Conservation (phyloP, 2,113 vertebrate genomes). For the Rhea americana region DNA sequence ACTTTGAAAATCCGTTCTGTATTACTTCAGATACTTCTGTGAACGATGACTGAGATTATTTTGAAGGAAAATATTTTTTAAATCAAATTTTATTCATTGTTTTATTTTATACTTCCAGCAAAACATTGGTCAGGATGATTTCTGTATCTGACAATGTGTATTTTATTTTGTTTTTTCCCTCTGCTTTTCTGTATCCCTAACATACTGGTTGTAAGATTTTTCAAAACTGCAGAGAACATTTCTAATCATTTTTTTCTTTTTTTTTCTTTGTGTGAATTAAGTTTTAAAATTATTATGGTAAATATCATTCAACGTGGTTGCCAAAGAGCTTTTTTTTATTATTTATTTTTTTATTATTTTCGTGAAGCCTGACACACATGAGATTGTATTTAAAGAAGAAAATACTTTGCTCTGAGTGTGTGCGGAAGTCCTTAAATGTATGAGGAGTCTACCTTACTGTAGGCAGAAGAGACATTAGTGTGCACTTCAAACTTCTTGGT, state of each 20-base stretch:
- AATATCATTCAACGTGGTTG: background rate
- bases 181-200: background rate
- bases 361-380: rapidly evolving
- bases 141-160: background rate
- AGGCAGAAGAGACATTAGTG: background rate
- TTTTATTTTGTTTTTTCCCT: background rate
- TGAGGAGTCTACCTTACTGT: background rate
- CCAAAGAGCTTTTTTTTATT: background rate
- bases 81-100: background rate
- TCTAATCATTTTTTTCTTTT: background rate
- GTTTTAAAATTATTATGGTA: background rate
- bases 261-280: background rate
- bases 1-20: background rate
- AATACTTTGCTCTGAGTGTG: background rate
- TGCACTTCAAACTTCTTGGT: background rate
- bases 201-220: background rate
- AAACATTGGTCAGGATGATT: background rate
- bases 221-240: background rate
- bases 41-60: background rate
- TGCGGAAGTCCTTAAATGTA: background rate
- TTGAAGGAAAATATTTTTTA: background rate
- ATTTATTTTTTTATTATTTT: no score
- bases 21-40: background rate
- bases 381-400: background rate
- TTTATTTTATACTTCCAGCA: background rate